phyloP scores from a whole-genome alignment of 2,113 vertebrate species.

The Tauraco erythrolophus region DNA sequence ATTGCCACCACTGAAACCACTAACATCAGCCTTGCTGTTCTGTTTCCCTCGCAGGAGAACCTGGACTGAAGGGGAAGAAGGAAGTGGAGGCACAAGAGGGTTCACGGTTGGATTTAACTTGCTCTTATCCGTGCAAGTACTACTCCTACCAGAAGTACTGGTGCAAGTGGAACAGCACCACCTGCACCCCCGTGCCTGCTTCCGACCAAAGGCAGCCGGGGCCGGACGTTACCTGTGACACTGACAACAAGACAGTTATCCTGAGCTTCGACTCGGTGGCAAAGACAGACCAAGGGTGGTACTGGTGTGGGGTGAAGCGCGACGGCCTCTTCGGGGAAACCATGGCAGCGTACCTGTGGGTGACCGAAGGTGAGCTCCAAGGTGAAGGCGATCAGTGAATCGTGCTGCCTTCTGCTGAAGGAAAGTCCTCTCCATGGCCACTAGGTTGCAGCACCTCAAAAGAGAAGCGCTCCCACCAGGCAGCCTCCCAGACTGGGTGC shows the following conservation, averaged over 20 bases:
- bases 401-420: background rate
- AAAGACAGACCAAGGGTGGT: constrained; percentile 65
- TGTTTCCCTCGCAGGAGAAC: constrained; percentile 41
- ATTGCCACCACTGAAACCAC: background rate
- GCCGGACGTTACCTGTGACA: background rate
- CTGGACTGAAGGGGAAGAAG: background rate
- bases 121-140: constrained; percentile 69
- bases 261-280: constrained; percentile 26
- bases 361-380: background rate
- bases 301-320: constrained; percentile 78
- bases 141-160: constrained; percentile 75
- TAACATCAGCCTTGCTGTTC: background rate
- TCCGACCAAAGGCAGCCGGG: background rate
- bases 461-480: background rate
- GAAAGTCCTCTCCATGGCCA: background rate
- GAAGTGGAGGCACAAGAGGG: background rate
- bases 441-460: constrained; percentile 36
- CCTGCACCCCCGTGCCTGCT: constrained; percentile 1
- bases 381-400: background rate
- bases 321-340: background rate
- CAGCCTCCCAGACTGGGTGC: background rate
- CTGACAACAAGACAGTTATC: background rate
- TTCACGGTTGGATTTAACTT: constrained; percentile 7
- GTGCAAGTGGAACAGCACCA: constrained; percentile 69
- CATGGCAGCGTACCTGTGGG: constrained; percentile 29